Conservation (phyloP, 2,888 invertebrate genomes). For the Linyphia triangularis region DNA sequence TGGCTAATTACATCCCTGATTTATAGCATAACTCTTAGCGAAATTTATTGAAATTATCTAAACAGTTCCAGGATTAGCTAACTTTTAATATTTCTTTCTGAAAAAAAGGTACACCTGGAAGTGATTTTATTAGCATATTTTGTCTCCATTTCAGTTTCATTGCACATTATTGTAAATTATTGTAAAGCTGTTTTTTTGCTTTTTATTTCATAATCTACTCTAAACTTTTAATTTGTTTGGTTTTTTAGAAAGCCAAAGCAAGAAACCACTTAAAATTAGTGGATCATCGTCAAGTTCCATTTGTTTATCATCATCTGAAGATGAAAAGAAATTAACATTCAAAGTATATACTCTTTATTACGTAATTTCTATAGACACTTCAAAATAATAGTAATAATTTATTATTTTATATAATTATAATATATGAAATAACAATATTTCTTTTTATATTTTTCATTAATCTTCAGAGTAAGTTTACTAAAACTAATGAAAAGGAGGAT, state of each 20-base stretch:
- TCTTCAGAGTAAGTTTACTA: neutral
- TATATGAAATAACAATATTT: neutral
- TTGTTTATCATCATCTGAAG: conserved; percentile 40
- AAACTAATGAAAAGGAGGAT: neutral
- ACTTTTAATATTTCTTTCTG: no score
- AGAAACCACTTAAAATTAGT: neutral
- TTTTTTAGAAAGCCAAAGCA: neutral
- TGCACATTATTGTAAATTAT: no score
- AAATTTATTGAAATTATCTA: no score
- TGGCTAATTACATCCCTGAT: no score
- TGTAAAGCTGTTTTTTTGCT: no score
- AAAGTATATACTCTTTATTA: no score
- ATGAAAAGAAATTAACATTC: neutral
- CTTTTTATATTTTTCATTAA: neutral
- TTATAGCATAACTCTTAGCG: no score
- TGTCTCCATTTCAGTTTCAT: no score
- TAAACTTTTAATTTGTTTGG: neutral
- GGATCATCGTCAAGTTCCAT: conserved; percentile 50
- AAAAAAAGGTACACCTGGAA: no score
- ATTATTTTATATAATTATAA: neutral
- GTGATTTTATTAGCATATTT: no score
- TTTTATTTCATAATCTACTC: neutral
- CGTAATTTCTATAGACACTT: no score
- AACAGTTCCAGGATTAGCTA: no score
- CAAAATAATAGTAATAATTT: neutral